Evolutionary conservation across 1,140 invertebrate genomes (phyloP), one percentile per base, ranked within the genome.

Genomic region (Drosophila obscura): DNA sequence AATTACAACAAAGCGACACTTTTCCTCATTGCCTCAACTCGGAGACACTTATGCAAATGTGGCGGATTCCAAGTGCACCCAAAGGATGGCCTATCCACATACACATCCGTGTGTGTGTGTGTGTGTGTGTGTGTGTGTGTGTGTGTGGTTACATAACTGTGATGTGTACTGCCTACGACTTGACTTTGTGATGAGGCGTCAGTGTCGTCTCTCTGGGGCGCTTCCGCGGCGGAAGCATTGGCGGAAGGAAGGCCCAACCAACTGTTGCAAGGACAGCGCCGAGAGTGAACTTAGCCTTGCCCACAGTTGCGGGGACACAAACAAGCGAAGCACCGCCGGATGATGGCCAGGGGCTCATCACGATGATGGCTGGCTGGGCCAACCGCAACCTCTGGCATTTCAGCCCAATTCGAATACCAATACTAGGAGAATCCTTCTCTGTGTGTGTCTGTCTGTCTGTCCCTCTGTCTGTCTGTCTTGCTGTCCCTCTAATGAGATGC

Each of bases 401-500:
- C 22, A 22, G 44, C 26, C 63, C 68, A 81, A 55, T 72, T 55
- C 15, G 22, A 77, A 56, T 63, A 46, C 58, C 71, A 60, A 79
- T 59, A 62, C 45, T 35, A 74, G 45, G 51, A 46, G 52, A 71
- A 77, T 60, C 31, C 48, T 39, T 39, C 35, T 39, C 35, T 28
- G 1, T 24, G 31, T 31, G 8, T 31, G 2, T 44, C 51, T 22
- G 45, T 44, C 35, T 55, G n/a, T 50, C 19, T 60, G 19, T 24
- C 26, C 45, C 41, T 56, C 46, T 43, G 26, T 46, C 48, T 60
- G 39, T 45, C 55, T 60, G 55, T 59, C 44, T 64, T 68, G 35
- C 60, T 72, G 45, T 49, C 53, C 52, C 69, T 57, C 71, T 82
- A 85, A 85, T 85, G 78, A 85, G 82, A 72, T 87, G 81, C 78